Base-by-base conservation (phyloP, 1,140 invertebrate species). In the Zaprionus kolodkinae region DNA sequence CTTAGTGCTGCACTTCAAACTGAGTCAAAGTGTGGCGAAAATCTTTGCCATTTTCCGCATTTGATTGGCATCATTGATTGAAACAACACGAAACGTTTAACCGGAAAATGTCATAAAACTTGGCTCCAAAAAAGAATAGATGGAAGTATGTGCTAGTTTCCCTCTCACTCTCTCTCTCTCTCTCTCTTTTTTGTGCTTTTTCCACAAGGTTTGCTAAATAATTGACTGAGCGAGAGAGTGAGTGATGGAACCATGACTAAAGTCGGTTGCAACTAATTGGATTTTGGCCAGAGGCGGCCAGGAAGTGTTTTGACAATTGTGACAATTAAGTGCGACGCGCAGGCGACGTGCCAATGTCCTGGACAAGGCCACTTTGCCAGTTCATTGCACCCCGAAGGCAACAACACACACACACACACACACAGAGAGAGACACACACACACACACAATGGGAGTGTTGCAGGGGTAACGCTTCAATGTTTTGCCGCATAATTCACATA, bases 1-100 rank as follows among this genome's bases (percentile, higher is more conserved):
- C 48, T 61, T 54, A 55, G 68, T 45, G 36, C 27, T 21, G n/a
- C 54, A 71, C 43, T 71, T 71, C 54, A 71, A 68, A 60, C 57
- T 61, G 35, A 71, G 67, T 75, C 72, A 65, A 63, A 75, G 60
- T 75, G 72, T 57, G 72, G 67, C 68, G 75, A 88, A 88, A 89
- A 89, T 81, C 77, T 61, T 74, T 89, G 73, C 78, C 45, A 50
- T 50, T 50, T 50, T 50, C 45, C 45, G 15, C 72, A 88, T 79
- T 86, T 89, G 85, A 88, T 88, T 88, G 85, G 85, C 85, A 81
- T 88, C 85, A 89, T 88, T 88, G 85, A 89, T 84, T 81, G 85
- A 88, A 88, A 88, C 81, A 88, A 85, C 85, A 88, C 85, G 85
- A 88, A 89, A 68, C 85, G 78, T 81, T 89, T 88, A 84, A 79